A percentile compares a stretch with the other conserved stretches of the same genome.
phyloP scores from a whole-genome alignment of 2,113 vertebrate species.

The Tympanuchus pallidicinctus region DNA sequence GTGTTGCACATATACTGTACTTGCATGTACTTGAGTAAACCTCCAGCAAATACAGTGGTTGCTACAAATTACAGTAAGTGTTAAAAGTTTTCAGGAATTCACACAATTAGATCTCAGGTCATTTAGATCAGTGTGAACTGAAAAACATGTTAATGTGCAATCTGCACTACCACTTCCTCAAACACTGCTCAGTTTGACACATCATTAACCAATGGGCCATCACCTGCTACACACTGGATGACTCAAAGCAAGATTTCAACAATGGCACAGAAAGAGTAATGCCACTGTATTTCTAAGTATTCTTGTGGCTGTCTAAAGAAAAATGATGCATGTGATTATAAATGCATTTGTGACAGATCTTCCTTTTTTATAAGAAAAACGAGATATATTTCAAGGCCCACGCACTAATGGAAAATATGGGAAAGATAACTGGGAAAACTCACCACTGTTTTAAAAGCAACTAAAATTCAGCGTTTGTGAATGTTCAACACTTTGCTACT shows the following conservation, averaged over 20 bases:
- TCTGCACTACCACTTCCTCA: background rate
- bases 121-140: constrained; percentile 36
- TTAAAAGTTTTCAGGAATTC: constrained; percentile 30
- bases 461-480: background rate
- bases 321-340: background rate
- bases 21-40: background rate
- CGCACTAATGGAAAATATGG: background rate
- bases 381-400: background rate
- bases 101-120: constrained; percentile 48
- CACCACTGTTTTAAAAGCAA: background rate
- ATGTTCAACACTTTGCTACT: background rate
- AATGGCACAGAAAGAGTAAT: background rate
- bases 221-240: background rate
- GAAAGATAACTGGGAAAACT: background rate
- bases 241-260: background rate
- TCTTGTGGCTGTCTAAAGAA: background rate
- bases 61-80: constrained; percentile 7
- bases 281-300: fast-evolving
- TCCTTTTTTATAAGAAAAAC: background rate
- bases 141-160: constrained; percentile 43
- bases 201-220: constrained; percentile 46
- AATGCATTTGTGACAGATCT: background rate
- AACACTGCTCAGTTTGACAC: constrained; percentile 49
- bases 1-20: background rate
- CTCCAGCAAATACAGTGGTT: background rate